Evolutionary conservation across 2,888 invertebrate genomes (phyloP).

Genomic region (Ashinkailepas kermadecensis): DNA sequence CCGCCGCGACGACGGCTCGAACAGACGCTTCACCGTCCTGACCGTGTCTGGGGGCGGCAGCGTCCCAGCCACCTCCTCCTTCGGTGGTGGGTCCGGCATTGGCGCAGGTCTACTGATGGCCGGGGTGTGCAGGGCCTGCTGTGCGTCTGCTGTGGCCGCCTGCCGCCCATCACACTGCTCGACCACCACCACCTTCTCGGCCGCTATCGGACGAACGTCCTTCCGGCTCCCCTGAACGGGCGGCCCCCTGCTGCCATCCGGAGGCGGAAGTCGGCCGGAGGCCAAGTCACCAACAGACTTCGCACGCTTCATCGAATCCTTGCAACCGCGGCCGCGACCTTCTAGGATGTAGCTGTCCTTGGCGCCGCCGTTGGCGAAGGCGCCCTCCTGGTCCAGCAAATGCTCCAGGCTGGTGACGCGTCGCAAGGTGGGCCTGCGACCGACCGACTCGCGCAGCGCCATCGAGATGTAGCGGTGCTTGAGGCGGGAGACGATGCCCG

Average conservation of each 20-base stretch:
- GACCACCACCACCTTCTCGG: background rate
- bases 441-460: conserved; percentile 65
- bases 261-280: background rate
- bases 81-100: conserved; percentile 22
- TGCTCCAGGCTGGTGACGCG: conserved; percentile 79
- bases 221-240: background rate
- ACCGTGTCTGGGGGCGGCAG: conserved; percentile 84
- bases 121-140: conserved; percentile 24
- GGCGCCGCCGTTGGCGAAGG: background rate
- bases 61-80: conserved; percentile 53
- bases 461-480: conserved; percentile 79
- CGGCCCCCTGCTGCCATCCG: background rate
- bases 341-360: conserved; percentile 40
- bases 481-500: conserved; percentile 80
- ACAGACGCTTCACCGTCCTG: conserved; percentile 72
- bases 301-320: conserved; percentile 67
- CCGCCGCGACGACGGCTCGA: conserved; percentile 51
- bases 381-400: conserved; percentile 59
- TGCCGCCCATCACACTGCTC: background rate
- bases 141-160: background rate
- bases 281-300: conserved; percentile 74
- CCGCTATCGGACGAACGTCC: background rate
- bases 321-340: conserved; percentile 31
- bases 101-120: conserved; percentile 19
- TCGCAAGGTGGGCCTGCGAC: conserved; percentile 53